Evolutionary conservation across 2,113 vertebrate species (phyloP), one percentile per base, ranked within the genome.

Genomic region (Saguinus imperator): DNA sequence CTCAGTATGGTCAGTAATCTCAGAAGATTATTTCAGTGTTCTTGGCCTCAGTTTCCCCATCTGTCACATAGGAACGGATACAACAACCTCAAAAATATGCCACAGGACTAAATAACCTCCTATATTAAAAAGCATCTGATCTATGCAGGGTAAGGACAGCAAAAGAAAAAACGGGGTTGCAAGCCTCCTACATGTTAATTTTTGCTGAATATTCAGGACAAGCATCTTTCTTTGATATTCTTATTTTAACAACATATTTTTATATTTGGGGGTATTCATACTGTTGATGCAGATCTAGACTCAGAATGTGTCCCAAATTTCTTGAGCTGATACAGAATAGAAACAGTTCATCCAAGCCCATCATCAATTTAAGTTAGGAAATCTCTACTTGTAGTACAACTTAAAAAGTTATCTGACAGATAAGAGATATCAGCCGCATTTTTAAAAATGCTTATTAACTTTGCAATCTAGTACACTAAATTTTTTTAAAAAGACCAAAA

Each of bases 401-500:
- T 84, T 48, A 40, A 48, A 93, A 70, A 73, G 8, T 43, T 68
- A 9, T 75, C 76, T 64, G 48, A 79, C 40, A 21, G 4, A 6
- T 55, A n/a, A 70, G 9, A 66, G 18, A 88, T 1, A 27, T 17
- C 37, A 21, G 14, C 21, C 40, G 29, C 57, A 61, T 91, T 68
- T 55, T 66, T 16, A 7, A 70, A 23, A 86, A 35, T 32, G 16
- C 21, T 73, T 58, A 84, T 82, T 61, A 50, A 92, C 21, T 66
- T 83, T 85, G 40, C 64, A 45, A 35, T 61, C 75, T 93, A 79
- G 37, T 43, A n/a, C 20, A 55, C 94, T 86, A 94, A 97, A 94
- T 57, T 95, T 79, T 17, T 64, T 25, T 13, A 0, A n/a, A 35
- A 97, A 96, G 1, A 20, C 88, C 13, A 87, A 20, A 93, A 95